Evolutionary conservation across 2,797 vertebrate genomes (phyloP).

Genomic region (Myotis vivesi): DNA sequence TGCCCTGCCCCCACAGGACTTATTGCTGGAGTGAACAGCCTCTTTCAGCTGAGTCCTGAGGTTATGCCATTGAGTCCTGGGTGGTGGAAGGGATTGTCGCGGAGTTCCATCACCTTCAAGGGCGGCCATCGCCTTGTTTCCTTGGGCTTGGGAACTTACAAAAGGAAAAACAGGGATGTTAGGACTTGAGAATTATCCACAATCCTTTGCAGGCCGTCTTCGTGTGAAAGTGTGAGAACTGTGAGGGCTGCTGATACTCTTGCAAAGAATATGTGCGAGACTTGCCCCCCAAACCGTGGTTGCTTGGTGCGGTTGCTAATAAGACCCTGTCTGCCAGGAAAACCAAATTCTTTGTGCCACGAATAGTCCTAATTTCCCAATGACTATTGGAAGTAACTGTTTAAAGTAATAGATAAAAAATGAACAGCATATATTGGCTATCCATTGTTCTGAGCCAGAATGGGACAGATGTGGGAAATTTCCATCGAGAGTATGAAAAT

Average conservation of each 20-base stretch:
- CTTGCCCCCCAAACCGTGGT: not conserved
- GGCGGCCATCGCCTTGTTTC: not conserved
- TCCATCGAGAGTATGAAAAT: not conserved
- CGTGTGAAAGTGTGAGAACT: not conserved
- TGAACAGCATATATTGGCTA: not conserved
- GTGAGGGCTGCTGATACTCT: not conserved
- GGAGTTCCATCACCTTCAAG: not conserved
- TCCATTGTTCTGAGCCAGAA: slow-evolving; percentile 46
- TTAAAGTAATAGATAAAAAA: not conserved
- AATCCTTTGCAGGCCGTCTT: not conserved
- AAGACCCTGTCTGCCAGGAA: not conserved
- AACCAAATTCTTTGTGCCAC: not conserved
- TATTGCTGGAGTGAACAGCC: not conserved
- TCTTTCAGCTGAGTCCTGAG: not conserved
- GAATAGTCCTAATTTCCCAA: not conserved
- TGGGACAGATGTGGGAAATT: not conserved
- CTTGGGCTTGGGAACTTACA: not conserved
- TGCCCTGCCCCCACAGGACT: not conserved
- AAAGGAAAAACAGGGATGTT: not conserved
- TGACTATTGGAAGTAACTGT: slow-evolving; percentile 15
- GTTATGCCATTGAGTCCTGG: not conserved
- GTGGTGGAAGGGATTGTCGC: not conserved
- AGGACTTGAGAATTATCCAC: not conserved
- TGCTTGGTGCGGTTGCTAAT: not conserved
- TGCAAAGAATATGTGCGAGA: not conserved